Evolutionary conservation across 2,888 invertebrate species (phyloP).

Genomic region (Yponomeuta plumbellus): DNA sequence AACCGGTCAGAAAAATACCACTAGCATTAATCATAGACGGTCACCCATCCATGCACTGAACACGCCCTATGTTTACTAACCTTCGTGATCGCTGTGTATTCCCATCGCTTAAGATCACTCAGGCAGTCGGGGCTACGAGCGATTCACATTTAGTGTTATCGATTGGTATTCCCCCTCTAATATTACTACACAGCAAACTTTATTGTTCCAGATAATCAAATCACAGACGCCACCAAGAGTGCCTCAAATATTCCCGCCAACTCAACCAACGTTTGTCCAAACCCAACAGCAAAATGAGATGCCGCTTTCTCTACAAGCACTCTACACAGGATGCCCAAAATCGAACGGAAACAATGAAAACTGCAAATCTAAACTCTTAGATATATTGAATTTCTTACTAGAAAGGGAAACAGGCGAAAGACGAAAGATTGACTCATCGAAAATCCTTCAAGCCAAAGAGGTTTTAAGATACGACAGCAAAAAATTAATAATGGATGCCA

Average conservation of each 20-base stretch:
- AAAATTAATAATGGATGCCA: neutral
- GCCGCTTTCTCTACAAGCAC: slow-evolving; percentile 7
- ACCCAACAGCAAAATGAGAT: neutral
- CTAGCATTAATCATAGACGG: no score
- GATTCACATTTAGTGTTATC: no score
- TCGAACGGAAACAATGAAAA: neutral
- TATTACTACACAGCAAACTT: no score
- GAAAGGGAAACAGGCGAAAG: neutral
- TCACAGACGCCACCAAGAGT: slow-evolving; percentile 6
- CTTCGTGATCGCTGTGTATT: no score
- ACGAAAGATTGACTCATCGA: neutral
- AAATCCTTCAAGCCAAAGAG: slow-evolving; percentile 2
- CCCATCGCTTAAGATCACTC: no score
- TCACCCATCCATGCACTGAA: no score
- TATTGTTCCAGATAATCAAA: neutral
- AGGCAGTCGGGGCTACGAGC: no score
- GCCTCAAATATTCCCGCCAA: slow-evolving; percentile 10
- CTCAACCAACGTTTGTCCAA: neutral
- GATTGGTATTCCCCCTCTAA: no score
- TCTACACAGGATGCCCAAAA: neutral
- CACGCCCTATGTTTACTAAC: no score
- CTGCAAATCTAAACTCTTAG: neutral
- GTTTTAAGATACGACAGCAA: neutral
- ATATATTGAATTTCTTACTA: neutral
- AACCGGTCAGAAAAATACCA: no score